phyloP scores from a whole-genome alignment of 2,797 vertebrate genomes.

The Enteromius radiatus region DNA sequence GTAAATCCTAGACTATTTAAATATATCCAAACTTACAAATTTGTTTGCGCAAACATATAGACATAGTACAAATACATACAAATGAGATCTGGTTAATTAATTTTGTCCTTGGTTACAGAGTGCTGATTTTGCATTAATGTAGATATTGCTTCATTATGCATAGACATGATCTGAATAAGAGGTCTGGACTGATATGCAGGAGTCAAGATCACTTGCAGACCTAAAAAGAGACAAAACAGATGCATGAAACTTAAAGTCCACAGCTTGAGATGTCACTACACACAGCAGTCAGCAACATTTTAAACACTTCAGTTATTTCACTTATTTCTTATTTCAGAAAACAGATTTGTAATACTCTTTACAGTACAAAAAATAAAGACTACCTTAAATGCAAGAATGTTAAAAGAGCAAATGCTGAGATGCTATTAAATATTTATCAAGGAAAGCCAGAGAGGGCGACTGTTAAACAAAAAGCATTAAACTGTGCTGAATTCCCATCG shows the following conservation, averaged over 20 bases:
- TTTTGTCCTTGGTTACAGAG: slow-evolving; percentile 1
- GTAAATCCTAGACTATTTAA: background rate
- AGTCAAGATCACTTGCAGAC: slow-evolving; percentile 15
- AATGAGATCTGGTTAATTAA: background rate
- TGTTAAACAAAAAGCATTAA: background rate
- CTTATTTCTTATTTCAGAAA: background rate
- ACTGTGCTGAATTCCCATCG: slow-evolving; percentile 27
- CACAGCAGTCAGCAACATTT: slow-evolving; percentile 1
- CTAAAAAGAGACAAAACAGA: background rate
- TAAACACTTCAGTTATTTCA: background rate
- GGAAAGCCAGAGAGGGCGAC: slow-evolving; percentile 1
- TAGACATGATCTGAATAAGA: slow-evolving; percentile 15
- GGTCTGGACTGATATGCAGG: background rate
- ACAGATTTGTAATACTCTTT: background rate
- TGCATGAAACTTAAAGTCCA: background rate
- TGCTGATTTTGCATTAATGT: background rate
- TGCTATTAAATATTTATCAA: slow-evolving; percentile 42
- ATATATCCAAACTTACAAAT: background rate
- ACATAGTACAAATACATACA: background rate
- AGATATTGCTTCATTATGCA: slow-evolving; percentile 21
- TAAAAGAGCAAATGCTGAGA: slow-evolving; percentile 21
- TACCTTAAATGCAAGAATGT: background rate
- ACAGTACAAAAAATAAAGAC: background rate
- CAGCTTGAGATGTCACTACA: background rate
- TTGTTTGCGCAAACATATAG: background rate